Evolutionary conservation across 1,140 invertebrate genomes (phyloP).

Genomic region (Drosophila truncata): DNA sequence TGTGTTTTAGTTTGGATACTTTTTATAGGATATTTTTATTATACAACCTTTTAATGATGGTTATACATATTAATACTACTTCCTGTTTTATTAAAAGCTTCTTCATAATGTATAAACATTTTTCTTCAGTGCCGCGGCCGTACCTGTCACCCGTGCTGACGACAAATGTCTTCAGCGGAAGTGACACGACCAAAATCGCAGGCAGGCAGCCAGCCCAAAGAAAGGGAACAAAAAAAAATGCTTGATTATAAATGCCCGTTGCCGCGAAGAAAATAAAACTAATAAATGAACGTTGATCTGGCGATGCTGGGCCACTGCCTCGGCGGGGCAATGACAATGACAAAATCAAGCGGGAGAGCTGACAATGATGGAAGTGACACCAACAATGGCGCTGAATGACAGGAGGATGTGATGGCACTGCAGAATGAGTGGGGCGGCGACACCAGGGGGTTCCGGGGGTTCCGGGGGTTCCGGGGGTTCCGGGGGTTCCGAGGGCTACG

Average conservation of each 20-base stretch:
- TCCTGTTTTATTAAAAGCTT: background rate
- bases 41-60: background rate
- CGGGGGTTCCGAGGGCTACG: too few relatives aligned
- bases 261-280: conserved; percentile 75
- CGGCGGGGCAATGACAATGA: conserved; percentile 71
- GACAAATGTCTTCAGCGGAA: conserved; percentile 77
- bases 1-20: background rate
- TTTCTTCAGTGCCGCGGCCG: background rate
- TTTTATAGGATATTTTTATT: background rate
- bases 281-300: conserved; percentile 76
- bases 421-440: conserved; percentile 22
- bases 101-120: background rate
- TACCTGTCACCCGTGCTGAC: conserved; percentile 77
- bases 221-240: conserved; percentile 48
- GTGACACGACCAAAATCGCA: conserved; percentile 70
- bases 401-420: conserved; percentile 55
- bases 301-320: conserved; percentile 28
- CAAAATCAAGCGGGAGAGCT: conserved; percentile 69
- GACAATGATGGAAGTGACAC: conserved; percentile 80
- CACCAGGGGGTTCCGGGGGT: conserved; percentile 2
- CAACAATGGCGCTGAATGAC: conserved; percentile 63
- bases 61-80: too few relatives aligned
- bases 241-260: conserved; percentile 71
- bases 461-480: too few relatives aligned
- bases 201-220: conserved; percentile 18